Percentiles rank a stretch among this genome's conserved stretches.
These are phyloP conservation scores for Dunckerocampus dactyliophorus DNA, from an alignment of 2,113 vertebrate species.

Conservation along the genomic window DNA sequence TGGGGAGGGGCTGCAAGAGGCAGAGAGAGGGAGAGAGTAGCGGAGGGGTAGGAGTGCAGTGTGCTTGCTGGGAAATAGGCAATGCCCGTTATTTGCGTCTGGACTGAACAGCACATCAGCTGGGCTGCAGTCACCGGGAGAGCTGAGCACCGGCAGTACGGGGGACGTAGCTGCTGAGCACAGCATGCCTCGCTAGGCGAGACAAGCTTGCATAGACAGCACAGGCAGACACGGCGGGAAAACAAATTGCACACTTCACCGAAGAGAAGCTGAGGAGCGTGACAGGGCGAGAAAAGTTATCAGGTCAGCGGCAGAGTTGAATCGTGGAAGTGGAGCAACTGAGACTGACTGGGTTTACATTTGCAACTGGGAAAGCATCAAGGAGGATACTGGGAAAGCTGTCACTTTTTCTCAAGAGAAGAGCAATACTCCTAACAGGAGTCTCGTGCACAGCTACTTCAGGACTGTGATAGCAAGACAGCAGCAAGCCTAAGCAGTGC, in stretches of 20 bases:
- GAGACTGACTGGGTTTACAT: conserved; percentile 54
- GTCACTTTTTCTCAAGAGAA: conserved; percentile 38
- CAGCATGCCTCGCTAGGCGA: conserved; percentile 47
- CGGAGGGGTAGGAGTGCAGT: conserved; percentile 52
- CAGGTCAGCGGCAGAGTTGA: conserved; percentile 65
- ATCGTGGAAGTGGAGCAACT: conserved; percentile 64
- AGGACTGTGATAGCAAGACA: conserved; percentile 43
- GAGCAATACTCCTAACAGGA: conserved; percentile 46
- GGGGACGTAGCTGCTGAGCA: conserved; percentile 52
- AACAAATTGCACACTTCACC: conserved; percentile 2
- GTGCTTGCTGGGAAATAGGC: conserved; percentile 74
- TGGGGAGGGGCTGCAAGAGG: conserved; percentile 56
- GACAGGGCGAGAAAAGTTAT: conserved; percentile 45
- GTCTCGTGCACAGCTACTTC: conserved; percentile 33
- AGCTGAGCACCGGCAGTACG: conserved; percentile 54
- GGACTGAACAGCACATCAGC: conserved; percentile 77
- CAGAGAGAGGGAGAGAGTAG: conserved; percentile 37
- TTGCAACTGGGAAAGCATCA: conserved; percentile 33
- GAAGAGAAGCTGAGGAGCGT: conserved; percentile 23
- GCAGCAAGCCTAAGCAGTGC: conserved; percentile 26
- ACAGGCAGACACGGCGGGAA: background rate
- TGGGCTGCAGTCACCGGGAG: conserved; percentile 56
- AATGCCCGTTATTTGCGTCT: conserved; percentile 80
- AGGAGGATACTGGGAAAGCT: conserved; percentile 23
- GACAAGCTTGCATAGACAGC: conserved; percentile 30